phyloP scores from a whole-genome alignment of 2,113 vertebrate species.

The Clinocottus analis region DNA sequence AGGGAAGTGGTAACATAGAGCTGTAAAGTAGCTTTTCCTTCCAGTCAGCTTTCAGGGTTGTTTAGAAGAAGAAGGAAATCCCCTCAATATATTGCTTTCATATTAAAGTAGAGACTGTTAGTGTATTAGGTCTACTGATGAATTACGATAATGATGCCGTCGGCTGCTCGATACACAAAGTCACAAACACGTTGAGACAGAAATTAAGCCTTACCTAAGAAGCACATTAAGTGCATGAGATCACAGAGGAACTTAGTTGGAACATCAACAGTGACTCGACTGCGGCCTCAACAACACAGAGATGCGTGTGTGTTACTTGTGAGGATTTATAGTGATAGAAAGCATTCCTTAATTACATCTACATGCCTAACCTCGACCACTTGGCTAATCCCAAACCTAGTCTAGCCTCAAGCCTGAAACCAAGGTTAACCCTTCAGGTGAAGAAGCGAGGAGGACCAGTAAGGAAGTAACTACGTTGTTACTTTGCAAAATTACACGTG shows the following conservation, averaged over 20 bases:
- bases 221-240: constrained; percentile 16
- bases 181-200: constrained; percentile 41
- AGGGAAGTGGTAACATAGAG: background rate
- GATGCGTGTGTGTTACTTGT: background rate
- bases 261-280: background rate
- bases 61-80: background rate
- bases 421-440: background rate
- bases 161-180: constrained; percentile 1
- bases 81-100: background rate
- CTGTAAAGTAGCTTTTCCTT: background rate
- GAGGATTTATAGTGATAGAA: background rate
- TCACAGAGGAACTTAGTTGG: constrained; percentile 24
- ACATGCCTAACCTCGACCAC: background rate
- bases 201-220: constrained; percentile 31
- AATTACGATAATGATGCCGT: background rate
- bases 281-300: background rate
- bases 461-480: background rate
- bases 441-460: background rate
- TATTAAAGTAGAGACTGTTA: background rate
- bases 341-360: background rate
- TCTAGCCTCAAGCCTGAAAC: background rate
- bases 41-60: background rate
- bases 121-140: constrained; percentile 1
- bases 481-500: background rate
- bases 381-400: background rate